These are phyloP conservation scores for Xestia xanthographa DNA, from an alignment of 2,888 invertebrate genomes.

Conservation along the genomic window DNA sequence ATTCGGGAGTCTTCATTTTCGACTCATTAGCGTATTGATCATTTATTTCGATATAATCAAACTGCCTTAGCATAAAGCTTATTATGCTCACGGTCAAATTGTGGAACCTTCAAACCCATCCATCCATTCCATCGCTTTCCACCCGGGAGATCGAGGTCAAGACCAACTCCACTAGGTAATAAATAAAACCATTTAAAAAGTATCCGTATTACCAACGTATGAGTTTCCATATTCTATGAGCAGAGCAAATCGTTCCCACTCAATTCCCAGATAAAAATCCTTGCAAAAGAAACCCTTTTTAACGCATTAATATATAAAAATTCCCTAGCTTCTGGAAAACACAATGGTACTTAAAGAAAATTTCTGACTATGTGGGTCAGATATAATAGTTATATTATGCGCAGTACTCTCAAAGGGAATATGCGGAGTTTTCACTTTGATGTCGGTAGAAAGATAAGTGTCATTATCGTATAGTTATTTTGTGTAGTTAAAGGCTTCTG, in stretches of 20 bases:
- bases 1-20: neutral
- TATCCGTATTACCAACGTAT: neutral
- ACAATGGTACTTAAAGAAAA: constrained; percentile 47
- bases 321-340: constrained; percentile 19
- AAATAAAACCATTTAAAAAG: neutral
- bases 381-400: constrained; percentile 64
- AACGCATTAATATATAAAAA: constrained; percentile 35
- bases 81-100: neutral
- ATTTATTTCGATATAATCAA: neutral
- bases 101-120: neutral
- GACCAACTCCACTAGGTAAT: neutral
- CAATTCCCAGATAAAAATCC: neutral
- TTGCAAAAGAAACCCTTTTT: neutral
- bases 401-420: constrained; percentile 46
- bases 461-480: constrained; percentile 33
- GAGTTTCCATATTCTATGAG: neutral
- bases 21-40: neutral
- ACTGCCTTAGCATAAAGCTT: neutral
- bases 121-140: neutral
- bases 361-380: constrained; percentile 44
- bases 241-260: neutral
- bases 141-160: neutral
- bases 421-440: constrained; percentile 53
- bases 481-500: neutral
- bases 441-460: constrained; percentile 51